Conservation (phyloP, 2,113 vertebrate species). For the Rhinichthys klamathensis region DNA sequence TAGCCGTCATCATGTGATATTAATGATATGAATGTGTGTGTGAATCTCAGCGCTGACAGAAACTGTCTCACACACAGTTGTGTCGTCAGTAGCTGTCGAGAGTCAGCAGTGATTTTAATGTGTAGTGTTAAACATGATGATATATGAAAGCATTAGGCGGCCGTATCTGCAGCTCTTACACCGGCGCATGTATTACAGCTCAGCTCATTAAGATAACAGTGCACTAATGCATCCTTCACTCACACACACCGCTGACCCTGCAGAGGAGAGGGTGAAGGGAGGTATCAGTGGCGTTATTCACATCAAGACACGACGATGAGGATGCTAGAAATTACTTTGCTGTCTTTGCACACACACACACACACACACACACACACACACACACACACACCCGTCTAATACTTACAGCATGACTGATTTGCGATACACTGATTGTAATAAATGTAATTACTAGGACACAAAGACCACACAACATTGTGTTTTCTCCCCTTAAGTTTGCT, state of each 20-base stretch:
- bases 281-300: constrained; percentile 44
- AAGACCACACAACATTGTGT: constrained; percentile 74
- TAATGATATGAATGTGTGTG: background rate
- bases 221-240: constrained; percentile 63
- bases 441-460: constrained; percentile 81
- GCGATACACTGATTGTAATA: constrained; percentile 78
- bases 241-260: background rate
- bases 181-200: constrained; percentile 53
- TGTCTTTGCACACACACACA: constrained; percentile 32
- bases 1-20: too few species aligned
- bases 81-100: background rate
- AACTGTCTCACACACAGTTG: background rate
- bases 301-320: constrained; percentile 41
- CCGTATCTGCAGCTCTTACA: constrained; percentile 26
- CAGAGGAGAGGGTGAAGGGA: constrained; percentile 17
- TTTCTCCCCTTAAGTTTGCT: constrained; percentile 66
- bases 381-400: constrained; percentile 46
- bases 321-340: constrained; percentile 44
- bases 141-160: constrained; percentile 32
- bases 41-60: background rate
- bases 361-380: constrained; percentile 35
- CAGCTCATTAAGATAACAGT: constrained; percentile 65
- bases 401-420: constrained; percentile 77
- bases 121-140: constrained; percentile 45
- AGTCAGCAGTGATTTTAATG: constrained; percentile 71